Base-by-base conservation (phyloP, 2,888 invertebrate species). In the Drosophila austrosaltans region DNA sequence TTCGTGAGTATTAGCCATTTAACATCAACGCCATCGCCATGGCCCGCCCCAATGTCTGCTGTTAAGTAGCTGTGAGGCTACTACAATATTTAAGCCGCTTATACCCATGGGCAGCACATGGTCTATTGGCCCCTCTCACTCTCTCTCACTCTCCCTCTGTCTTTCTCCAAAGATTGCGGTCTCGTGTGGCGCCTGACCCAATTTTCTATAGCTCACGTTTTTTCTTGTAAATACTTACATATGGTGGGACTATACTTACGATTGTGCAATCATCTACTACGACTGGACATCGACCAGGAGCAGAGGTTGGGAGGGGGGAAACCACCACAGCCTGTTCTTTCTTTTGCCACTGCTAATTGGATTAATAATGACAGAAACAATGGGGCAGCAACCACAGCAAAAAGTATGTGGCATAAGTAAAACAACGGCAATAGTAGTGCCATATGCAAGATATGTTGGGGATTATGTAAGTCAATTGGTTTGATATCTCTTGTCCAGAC, bases 311-410 rank as follows among this genome's bases (percentile, higher is more conserved):
- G 36, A 36, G 10, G 3, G 48, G 22, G 48, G 76, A 16, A 16
- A 16, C 16, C 16, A 16, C 16, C 16, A 16, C 39, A 22, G 69
- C 60, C 67, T 76, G 79, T 85, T 83, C 83, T 83, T 77, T 75
- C 48, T 48, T 48, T 48, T 68, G 81, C 79, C 69, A 72, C 59
- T 69, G 53, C 73, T 83, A 83, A 83, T 83, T 83, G 83, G 83
- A 83, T 83, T 83, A 83, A 81, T 83, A 83, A 83, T 81, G 85
- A 79, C 81, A 83, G 81, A 81, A 75, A 82, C 82, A 83, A 82
- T 83, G 82, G 78, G 76, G 76, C 77, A 77, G 62, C 74, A 56
- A 69, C 70, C 69, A 65, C 28, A 59, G 53, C 63, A 63, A 57
- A 65, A 65, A 71, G 74, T 74, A 73, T 53, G 53, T 53, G 44